Base-by-base conservation (phyloP, 2,888 invertebrate genomes). In the Stictocephala bisonia region DNA sequence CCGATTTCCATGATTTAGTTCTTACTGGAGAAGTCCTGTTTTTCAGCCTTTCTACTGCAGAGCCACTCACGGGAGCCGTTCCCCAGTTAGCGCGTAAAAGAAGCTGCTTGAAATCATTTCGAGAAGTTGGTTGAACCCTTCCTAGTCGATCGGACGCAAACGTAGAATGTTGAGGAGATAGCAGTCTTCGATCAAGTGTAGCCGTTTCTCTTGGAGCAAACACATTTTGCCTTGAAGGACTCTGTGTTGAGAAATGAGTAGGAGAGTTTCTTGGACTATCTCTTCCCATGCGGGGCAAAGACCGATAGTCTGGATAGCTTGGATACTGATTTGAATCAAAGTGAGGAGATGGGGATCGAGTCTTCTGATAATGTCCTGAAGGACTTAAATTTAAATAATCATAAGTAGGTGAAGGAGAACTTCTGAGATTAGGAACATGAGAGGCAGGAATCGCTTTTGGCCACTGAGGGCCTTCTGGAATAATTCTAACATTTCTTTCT, bases 51-150 rank as follows among this genome's bases (percentile, higher is more conserved):
- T 94, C 94, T 0, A 94, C 93, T 4, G 93, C 94, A 6, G 93
- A 93, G 3, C 91, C 81, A 66, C 85, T 86, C 0, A 90, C 85
- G 75, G 89, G 89, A 0, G 87, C 82, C 82, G 90, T 91, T 0
- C 90, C 89, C 75, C 75, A 77, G 79, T 92, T 92, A 80, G 93
- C 93, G 80, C 93, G 91, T 35, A 94, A 85, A 24, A 94, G 85
- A 13, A 94, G 85, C 80, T 91, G 90, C 82, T 95, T 95, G 82
- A 95, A 95, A 84, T 95, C 94, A 81, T 93, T 86, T 75, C 94
- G 87, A 1, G 93, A 93, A 0, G 94, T 95, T 81, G 93, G 91
- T 73, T 90, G 89, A 18, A 73, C 70, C 15, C 80, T 79, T 13
- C 81, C 80, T 18, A 64, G 72, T 24, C 77, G 73, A 53, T 77